Percentiles rank a stretch among this genome's conserved stretches.
Conservation (phyloP, 1,140 invertebrate species). For the Oppia nitens region DNA sequence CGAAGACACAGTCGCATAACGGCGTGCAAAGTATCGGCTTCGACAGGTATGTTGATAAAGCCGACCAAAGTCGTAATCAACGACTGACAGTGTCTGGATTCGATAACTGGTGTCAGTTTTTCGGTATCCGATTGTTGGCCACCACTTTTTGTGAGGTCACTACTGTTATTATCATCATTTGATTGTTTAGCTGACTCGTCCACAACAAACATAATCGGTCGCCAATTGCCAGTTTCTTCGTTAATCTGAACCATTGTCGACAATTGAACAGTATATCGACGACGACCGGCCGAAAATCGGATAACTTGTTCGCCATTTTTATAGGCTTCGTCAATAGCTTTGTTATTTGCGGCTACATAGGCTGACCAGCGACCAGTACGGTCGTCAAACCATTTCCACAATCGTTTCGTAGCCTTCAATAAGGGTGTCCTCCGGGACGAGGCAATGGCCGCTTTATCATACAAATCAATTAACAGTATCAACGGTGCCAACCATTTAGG, state of each 20-base stretch:
- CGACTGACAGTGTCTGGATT: conserved; percentile 3
- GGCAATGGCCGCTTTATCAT: conserved; percentile 57
- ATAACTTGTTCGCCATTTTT: conserved; percentile 52
- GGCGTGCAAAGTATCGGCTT: conserved; percentile 59
- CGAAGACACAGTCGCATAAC: conserved; percentile 56
- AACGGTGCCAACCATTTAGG: conserved; percentile 64
- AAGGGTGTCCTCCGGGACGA: conserved; percentile 50
- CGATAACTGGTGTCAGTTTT: background rate
- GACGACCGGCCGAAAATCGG: conserved; percentile 50
- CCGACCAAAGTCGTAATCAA: conserved; percentile 43
- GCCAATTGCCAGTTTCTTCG: conserved; percentile 60
- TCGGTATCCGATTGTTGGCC: background rate
- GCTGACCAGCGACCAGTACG: conserved; percentile 59
- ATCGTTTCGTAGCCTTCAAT: conserved; percentile 33
- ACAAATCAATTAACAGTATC: conserved; percentile 56
- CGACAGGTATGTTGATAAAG: conserved; percentile 47
- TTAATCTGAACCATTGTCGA: conserved; percentile 55
- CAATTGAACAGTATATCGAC: conserved; percentile 62
- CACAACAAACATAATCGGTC: conserved; percentile 52
- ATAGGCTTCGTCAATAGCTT: conserved; percentile 65
- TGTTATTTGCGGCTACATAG: conserved; percentile 55
- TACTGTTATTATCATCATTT: background rate
- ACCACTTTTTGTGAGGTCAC: background rate
- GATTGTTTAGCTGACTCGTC: background rate
- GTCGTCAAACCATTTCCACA: conserved; percentile 75